Conservation (phyloP, 2,888 invertebrate genomes). For the Trichopoda pennipes region DNA sequence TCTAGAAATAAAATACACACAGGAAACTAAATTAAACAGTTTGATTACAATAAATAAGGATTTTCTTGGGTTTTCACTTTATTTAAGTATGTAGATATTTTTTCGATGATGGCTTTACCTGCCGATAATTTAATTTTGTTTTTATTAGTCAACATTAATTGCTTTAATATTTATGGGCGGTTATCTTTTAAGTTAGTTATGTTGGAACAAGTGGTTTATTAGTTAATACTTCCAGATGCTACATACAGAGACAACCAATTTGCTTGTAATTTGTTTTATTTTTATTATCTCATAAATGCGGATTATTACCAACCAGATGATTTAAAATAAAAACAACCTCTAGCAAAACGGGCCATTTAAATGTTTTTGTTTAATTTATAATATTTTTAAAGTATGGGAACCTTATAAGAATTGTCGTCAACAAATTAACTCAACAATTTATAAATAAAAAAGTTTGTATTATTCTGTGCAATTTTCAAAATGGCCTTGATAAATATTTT, state of each 20-base stretch:
- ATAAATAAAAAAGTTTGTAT: too few relatives aligned
- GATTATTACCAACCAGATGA: too few relatives aligned
- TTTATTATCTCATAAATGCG: too few relatives aligned
- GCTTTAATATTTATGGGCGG: conserved; percentile 65
- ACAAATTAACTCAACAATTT: too few relatives aligned
- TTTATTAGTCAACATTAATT: conserved; percentile 64
- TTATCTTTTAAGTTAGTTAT: conserved; percentile 53
- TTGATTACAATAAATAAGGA: conserved; percentile 66
- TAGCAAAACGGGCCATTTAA: too few relatives aligned
- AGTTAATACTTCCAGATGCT: conserved; percentile 15
- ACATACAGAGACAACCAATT: background rate
- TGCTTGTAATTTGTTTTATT: background rate
- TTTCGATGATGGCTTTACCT: conserved; percentile 50
- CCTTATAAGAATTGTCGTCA: too few relatives aligned
- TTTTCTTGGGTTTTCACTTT: conserved; percentile 27
- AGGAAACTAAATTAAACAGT: conserved; percentile 59
- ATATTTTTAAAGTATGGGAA: too few relatives aligned
- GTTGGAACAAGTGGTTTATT: conserved; percentile 63
- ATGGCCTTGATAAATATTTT: too few relatives aligned
- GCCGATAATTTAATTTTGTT: conserved; percentile 55
- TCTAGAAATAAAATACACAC: conserved; percentile 49
- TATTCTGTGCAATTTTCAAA: too few relatives aligned
- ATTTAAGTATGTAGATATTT: background rate
- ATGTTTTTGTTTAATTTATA: too few relatives aligned
- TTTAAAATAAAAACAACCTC: too few relatives aligned